Base-by-base conservation (phyloP, 2,113 vertebrate genomes). In the Dinomys branickii region DNA sequence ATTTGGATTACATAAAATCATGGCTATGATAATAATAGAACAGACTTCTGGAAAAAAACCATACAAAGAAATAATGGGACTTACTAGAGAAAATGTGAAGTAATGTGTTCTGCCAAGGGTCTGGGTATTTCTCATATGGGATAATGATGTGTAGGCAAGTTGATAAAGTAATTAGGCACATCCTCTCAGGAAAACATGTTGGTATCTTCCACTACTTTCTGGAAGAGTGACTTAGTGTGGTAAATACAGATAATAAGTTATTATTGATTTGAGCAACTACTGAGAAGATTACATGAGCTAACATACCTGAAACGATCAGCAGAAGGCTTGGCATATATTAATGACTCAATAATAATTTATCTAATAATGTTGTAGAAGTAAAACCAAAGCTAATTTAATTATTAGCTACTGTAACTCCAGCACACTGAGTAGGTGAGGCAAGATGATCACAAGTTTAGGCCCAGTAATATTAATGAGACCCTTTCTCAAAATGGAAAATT, bases 91-190 rank as follows among this genome's bases (percentile, higher is more conserved):
- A 90, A 92, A 63, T 14, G 59, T 58, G 10, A 19, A 80, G 0
- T 1, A n/a, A 1, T 35, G 0, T 9, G 0, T 3, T 41, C 41
- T 47, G 0, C 16, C 47, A 47, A n/a, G 28, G 11, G 56, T 47
- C n/a, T 30, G 16, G 19, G 33, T 56, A 17, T 61, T 41, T 69
- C 19, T 33, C 38, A 54, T 0, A 5, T 26, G 85, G 30, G 22
- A 1, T 47, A 63, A 82, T 7, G 9, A 28, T 47, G 84, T 54
- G 7, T 5, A 78, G 35, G 83, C 20, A 56, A 85, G 61, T 59
- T 82, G 52, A 65, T 77, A 38, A 59, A 38, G 3, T 52, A 47
- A 73, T 41, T 85, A 50, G 90, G 44, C 33, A 69, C 7, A 28
- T 9, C 33, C 3, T 80, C 14, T 71, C 47, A 10, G 5, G 19